Percentiles rank a stretch among this genome's conserved stretches.
Evolutionary conservation across 2,797 vertebrate species (phyloP).

Genomic region (Potorous gilbertii): DNA sequence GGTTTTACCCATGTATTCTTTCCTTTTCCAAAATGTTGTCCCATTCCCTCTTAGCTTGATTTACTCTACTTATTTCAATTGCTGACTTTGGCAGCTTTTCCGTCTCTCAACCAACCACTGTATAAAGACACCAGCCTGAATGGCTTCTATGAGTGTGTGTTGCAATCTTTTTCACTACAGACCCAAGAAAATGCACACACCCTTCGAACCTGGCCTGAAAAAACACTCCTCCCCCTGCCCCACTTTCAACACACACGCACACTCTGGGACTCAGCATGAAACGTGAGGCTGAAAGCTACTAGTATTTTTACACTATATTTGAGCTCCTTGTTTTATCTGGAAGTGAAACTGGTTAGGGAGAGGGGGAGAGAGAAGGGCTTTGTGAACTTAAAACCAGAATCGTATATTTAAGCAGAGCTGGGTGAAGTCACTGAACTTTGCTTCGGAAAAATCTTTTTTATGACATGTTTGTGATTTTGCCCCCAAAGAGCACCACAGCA

Average conservation of each 20-base stretch:
- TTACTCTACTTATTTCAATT: conserved; percentile 84
- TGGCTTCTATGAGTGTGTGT: neutral
- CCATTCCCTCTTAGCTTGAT: conserved; percentile 85
- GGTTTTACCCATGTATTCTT: conserved; percentile 66
- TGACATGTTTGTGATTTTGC: conserved; percentile 79
- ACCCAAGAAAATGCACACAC: conserved; percentile 53
- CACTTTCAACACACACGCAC: conserved; percentile 57
- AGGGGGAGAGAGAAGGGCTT: conserved; percentile 67
- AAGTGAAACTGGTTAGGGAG: conserved; percentile 68
- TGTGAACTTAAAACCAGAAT: conserved; percentile 74
- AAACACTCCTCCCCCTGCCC: conserved; percentile 35
- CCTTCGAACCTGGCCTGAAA: conserved; percentile 55
- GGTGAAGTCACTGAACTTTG: conserved; percentile 77
- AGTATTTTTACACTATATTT: conserved; percentile 75
- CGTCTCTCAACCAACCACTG: conserved; percentile 77
- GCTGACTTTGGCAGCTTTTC: conserved; percentile 85
- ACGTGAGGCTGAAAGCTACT: conserved; percentile 72
- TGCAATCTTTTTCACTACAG: conserved; percentile 10
- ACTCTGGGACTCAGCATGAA: conserved; percentile 64
- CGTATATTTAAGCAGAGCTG: conserved; percentile 50
- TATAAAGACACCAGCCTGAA: conserved; percentile 60
- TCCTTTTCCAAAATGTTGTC: conserved; percentile 82
- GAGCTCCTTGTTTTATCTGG: conserved; percentile 76
- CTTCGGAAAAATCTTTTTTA: conserved; percentile 64
- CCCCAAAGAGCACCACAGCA: conserved; percentile 65